phyloP scores from a whole-genome alignment of 2,888 invertebrate genomes.

The Drosophila pegasa region DNA sequence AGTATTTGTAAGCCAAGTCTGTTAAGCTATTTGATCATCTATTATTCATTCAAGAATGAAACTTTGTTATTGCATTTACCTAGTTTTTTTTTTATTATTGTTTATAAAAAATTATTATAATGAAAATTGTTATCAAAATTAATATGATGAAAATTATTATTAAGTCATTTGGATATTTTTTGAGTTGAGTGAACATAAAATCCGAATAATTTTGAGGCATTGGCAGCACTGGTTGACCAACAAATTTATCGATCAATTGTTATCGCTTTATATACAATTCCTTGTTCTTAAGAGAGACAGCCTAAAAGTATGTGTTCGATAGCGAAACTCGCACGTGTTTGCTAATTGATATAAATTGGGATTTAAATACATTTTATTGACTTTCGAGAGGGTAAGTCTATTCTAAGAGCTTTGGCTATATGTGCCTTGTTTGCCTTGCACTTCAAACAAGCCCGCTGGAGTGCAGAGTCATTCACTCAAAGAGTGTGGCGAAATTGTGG shows the following conservation, averaged over 20 bases:
- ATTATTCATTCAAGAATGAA: neutral
- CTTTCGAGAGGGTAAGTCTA: constrained; percentile 1
- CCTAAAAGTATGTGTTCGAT: constrained; percentile 36
- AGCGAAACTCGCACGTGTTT: neutral
- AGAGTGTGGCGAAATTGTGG: constrained; percentile 14
- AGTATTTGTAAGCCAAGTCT: neutral
- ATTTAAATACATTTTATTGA: neutral
- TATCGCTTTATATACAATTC: too few relatives aligned
- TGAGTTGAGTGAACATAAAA: constrained; percentile 8
- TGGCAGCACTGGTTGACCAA: neutral
- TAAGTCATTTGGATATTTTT: too few relatives aligned
- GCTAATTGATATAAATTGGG: constrained; percentile 6
- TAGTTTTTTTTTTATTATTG: neutral
- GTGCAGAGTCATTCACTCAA: constrained; percentile 1
- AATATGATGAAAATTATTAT: neutral
- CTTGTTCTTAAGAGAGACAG: too few relatives aligned
- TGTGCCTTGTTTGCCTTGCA: constrained; percentile 22
- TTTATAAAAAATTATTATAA: neutral
- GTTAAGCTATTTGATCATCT: neutral
- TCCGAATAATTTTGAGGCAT: neutral
- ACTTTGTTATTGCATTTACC: neutral
- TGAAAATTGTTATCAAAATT: too few relatives aligned
- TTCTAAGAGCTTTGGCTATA: neutral
- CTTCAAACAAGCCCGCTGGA: neutral
- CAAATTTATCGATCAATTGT: neutral